Percentiles rank a stretch among this genome's conserved stretches.
Evolutionary conservation across 2,113 vertebrate species (phyloP).

Genomic region (Daboia siamensis): DNA sequence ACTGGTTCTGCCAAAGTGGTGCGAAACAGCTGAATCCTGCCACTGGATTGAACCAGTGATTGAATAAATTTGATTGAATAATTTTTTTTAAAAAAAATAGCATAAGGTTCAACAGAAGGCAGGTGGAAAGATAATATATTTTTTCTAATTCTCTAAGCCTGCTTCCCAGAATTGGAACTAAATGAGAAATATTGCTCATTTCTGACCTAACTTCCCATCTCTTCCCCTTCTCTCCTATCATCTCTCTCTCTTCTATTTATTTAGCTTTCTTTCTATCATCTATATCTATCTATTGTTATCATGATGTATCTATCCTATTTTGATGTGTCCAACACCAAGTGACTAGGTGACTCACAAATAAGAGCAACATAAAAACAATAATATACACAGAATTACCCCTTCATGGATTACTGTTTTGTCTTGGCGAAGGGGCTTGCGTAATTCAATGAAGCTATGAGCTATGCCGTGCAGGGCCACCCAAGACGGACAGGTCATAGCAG

Average conservation of each 20-base stretch:
- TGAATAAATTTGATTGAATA: too few relatives aligned
- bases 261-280: not conserved
- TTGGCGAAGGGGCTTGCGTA: too few relatives aligned
- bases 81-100: too few relatives aligned
- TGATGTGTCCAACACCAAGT: not conserved
- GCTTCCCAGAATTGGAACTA: not conserved
- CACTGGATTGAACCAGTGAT: not conserved
- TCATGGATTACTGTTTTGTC: too few relatives aligned
- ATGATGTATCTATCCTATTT: not conserved
- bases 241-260: not conserved
- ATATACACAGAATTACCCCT: not conserved
- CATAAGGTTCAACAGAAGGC: not conserved
- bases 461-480: too few relatives aligned
- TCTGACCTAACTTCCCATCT: not conserved
- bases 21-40: too few relatives aligned
- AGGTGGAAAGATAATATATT: not conserved
- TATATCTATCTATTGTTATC: too few relatives aligned
- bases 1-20: too few relatives aligned
- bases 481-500: too few relatives aligned
- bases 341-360: not conserved
- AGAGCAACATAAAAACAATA: not conserved
- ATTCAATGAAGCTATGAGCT: too few relatives aligned
- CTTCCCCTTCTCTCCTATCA: not conserved
- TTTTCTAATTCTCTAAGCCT: not conserved
- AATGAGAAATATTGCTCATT: not conserved